These are phyloP conservation scores for Mixornis gularis DNA, from an alignment of 2,113 vertebrate genomes.

Conservation along the genomic window DNA sequence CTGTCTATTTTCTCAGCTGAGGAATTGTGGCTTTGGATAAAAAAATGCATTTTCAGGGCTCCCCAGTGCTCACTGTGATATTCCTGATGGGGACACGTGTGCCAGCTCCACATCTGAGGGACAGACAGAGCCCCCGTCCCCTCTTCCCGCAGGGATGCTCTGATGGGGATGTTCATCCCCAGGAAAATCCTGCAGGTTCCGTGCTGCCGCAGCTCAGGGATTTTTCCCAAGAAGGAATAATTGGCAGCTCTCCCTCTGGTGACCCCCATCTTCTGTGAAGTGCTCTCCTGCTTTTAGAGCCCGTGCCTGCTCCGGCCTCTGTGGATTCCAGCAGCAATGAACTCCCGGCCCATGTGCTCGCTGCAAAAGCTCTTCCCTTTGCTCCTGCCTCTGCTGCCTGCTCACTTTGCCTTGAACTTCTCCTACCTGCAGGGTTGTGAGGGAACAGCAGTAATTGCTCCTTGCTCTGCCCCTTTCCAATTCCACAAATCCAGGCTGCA, in stretches of 20 bases:
- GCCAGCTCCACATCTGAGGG: neutral
- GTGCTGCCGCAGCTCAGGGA: neutral
- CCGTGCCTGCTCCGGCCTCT: neutral
- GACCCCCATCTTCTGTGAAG: neutral
- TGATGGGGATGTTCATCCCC: neutral
- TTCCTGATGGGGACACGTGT: neutral
- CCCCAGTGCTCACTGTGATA: neutral
- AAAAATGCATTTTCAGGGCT: neutral
- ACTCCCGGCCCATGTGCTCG: neutral
- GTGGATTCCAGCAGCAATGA: neutral
- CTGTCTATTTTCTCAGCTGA: neutral
- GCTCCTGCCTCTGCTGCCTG: neutral
- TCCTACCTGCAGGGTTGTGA: constrained; percentile 42
- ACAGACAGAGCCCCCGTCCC: neutral
- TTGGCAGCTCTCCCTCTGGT: neutral
- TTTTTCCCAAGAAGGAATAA: neutral
- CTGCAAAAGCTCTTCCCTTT: neutral
- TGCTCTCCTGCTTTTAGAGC: neutral
- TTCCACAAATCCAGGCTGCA: neutral
- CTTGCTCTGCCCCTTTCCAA: neutral
- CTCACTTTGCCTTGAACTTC: constrained; percentile 27
- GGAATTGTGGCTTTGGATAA: neutral
- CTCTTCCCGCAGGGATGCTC: neutral
- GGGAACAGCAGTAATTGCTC: constrained; percentile 25
- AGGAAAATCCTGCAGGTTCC: neutral